A percentile compares a stretch with the other conserved stretches of the same genome.
These are phyloP conservation scores for Lasaia peninsularis DNA, from an alignment of 1,140 invertebrate genomes.

Conservation along the genomic window DNA sequence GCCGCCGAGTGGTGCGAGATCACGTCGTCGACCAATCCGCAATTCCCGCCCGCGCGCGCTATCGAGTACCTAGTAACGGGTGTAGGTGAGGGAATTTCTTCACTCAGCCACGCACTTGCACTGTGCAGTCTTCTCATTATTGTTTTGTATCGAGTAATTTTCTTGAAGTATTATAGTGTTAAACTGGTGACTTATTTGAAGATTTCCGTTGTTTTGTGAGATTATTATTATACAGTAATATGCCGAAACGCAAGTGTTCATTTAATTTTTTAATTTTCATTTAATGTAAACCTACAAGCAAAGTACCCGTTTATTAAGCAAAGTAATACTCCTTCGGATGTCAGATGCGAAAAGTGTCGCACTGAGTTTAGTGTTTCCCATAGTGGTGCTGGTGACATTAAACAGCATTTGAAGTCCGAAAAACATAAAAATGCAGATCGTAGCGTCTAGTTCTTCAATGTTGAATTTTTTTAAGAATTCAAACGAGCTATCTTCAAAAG, in stretches of 20 bases:
- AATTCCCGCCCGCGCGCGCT: no score
- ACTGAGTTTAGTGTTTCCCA: conserved; percentile 43
- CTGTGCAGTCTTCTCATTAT: conserved; percentile 9
- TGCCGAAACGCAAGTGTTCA: conserved; percentile 18
- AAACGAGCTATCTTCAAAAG: conserved; percentile 26
- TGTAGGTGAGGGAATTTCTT: neutral
- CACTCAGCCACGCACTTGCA: conserved; percentile 1
- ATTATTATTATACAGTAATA: conserved; percentile 8
- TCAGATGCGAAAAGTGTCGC: conserved; percentile 47
- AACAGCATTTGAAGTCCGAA: conserved; percentile 49
- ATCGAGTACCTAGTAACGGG: no score
- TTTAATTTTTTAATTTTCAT: no score
- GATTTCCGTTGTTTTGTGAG: neutral
- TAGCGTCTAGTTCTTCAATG: conserved; percentile 38
- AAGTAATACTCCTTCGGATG: conserved; percentile 37
- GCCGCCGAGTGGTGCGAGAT: neutral
- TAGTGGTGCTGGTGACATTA: conserved; percentile 47
- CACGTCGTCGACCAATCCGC: conserved; percentile 1
- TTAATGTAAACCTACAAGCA: conserved; percentile 20
- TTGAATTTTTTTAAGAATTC: conserved; percentile 33
- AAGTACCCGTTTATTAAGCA: conserved; percentile 29
- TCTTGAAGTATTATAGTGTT: conserved; percentile 2
- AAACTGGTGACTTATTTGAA: conserved; percentile 1
- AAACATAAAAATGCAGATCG: conserved; percentile 48
- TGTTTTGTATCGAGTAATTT: conserved; percentile 11